Evolutionary conservation across 1,140 invertebrate species (phyloP), one percentile per base, ranked within the genome.

Genomic region (Agrypnia vestita): DNA sequence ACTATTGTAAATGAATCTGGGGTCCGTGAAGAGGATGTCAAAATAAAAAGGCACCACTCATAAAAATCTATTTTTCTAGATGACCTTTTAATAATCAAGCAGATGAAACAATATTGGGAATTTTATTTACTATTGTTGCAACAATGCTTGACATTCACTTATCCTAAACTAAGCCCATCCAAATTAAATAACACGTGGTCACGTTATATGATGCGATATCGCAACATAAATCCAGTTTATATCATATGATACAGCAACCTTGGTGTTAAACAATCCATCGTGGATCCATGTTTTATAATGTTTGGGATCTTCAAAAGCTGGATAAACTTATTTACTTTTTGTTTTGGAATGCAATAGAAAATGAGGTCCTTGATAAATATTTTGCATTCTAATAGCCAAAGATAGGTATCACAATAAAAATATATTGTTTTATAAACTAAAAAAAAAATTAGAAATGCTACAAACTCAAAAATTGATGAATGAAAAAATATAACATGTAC

Each of bases 281-380:
- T 35, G 25, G 25, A 35, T 35, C 25, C 25, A 35, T 35, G 25
- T 35, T 35, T 35, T 35, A 35, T 35, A 35, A 35, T 35, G 35
- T 46, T 71, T 35, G 44, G 17, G 15, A 46, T n/a, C 46, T 35
- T 13, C 49, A 4, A 43, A 35, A 49, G 10, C 49, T 25, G 21
- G 35, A 55, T 15, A 44, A 47, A 59, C 72, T 59, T 15, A 59
- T n/a, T 12, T 67, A 67, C 47, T 10, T 51, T 11, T 46, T 72
- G 15, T 67, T 82, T 83, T 83, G 82, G 82, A 83, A 83, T 83
- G 82, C 82, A 71, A 83, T 83, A 69, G 74, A 83, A 55, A 78
- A 74, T 51, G 51, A 78, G 53, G 15, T 62, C 72, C 76, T 76
- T 80, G 72, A 56, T 76, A 72, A 80, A 71, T 61, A 62, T 72